Evolutionary conservation across 2,888 invertebrate species (phyloP).

Genomic region (Cremastobaeus sp.): DNA sequence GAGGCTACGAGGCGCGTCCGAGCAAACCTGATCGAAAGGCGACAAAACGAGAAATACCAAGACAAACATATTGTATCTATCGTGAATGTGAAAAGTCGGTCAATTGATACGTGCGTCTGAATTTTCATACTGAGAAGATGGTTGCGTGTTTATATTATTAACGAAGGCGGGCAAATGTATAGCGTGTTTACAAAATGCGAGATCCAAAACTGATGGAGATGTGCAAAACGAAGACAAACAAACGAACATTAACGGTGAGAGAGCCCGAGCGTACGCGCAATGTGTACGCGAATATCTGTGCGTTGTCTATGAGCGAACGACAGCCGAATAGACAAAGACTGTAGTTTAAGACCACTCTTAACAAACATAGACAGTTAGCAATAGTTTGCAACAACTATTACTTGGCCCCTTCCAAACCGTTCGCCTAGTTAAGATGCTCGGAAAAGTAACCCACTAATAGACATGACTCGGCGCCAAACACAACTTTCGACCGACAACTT

Average conservation of each 20-base stretch:
- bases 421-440: slow-evolving; percentile 51
- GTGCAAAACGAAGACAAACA: slow-evolving; percentile 11
- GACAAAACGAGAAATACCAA: background rate
- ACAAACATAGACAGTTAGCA: slow-evolving; percentile 72
- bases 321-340: slow-evolving; percentile 72
- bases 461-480: no score
- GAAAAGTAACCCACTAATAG: no score
- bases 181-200: slow-evolving; percentile 43
- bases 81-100: slow-evolving; percentile 53
- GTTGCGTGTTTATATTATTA: slow-evolving; percentile 61
- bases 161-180: slow-evolving; percentile 54
- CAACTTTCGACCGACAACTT: no score
- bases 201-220: slow-evolving; percentile 12
- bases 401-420: slow-evolving; percentile 70
- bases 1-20: slow-evolving; percentile 38
- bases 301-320: slow-evolving; percentile 54
- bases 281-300: slow-evolving; percentile 44
- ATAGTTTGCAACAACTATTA: slow-evolving; percentile 63
- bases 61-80: slow-evolving; percentile 23
- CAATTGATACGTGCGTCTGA: slow-evolving; percentile 60
- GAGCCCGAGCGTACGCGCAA: no score
- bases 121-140: slow-evolving; percentile 62
- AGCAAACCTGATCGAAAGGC: background rate
- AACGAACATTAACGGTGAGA: slow-evolving; percentile 17
- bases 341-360: slow-evolving; percentile 76